Percentiles rank a stretch among this genome's conserved stretches.
Evolutionary conservation across 1,140 invertebrate genomes (phyloP).

Genomic region (Drosophila virilis): DNA sequence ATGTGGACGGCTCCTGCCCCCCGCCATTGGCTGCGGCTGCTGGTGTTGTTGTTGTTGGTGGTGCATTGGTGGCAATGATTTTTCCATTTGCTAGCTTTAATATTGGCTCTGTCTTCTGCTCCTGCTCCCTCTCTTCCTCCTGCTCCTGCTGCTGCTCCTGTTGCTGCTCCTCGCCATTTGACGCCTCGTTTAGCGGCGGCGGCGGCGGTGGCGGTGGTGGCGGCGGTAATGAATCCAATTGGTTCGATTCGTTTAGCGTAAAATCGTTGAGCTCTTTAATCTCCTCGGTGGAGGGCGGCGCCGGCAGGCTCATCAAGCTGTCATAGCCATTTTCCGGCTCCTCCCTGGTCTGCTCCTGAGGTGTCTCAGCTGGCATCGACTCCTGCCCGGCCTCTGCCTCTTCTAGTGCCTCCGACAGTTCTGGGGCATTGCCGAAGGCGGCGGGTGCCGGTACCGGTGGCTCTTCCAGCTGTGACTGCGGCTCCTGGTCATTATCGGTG

Average conservation of each 20-base stretch:
- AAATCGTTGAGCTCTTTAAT: conserved; percentile 80
- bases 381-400: conserved; percentile 9
- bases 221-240: conserved; percentile 81
- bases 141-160: conserved; percentile 10
- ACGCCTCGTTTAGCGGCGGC: conserved; percentile 38
- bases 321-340: conserved; percentile 69
- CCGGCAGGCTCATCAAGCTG: conserved; percentile 81
- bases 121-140: neutral
- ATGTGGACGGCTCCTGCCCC: conserved; percentile 51
- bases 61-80: neutral
- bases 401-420: neutral
- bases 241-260: conserved; percentile 68
- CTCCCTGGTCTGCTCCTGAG: neutral
- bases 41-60: neutral
- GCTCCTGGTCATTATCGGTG: conserved; percentile 10
- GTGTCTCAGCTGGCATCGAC: neutral
- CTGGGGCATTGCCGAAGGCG: conserved; percentile 83
- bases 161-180: conserved; percentile 10
- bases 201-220: conserved; percentile 77
- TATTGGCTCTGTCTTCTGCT: conserved; percentile 10
- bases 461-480: conserved; percentile 23
- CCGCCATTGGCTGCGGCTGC: conserved; percentile 18
- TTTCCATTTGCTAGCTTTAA: conserved; percentile 26
- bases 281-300: conserved; percentile 79
- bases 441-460: conserved; percentile 84